A percentile compares a stretch with the other conserved stretches of the same genome.
phyloP scores from a whole-genome alignment of 2,113 vertebrate species.

The Burhinus oedicnemus region DNA sequence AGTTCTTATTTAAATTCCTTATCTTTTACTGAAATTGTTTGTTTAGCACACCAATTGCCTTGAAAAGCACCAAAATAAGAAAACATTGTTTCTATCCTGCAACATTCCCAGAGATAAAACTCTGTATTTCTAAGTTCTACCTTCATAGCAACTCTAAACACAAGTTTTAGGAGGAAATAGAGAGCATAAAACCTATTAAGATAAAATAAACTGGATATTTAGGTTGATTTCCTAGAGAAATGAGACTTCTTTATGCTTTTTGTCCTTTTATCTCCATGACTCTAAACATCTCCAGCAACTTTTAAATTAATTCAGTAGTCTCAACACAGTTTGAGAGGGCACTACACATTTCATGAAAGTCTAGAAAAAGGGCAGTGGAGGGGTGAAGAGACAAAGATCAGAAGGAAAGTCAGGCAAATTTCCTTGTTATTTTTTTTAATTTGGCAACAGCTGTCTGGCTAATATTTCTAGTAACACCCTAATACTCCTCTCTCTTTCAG shows the following conservation, averaged over 20 bases:
- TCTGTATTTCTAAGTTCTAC: neutral
- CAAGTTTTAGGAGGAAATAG: neutral
- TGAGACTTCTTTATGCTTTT: neutral
- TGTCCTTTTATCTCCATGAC: neutral
- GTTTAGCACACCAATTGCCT: neutral
- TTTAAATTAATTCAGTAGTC: neutral
- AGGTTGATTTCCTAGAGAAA: neutral
- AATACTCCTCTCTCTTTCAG: neutral
- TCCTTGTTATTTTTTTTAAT: neutral
- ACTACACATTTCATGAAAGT: neutral
- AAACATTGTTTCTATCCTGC: neutral
- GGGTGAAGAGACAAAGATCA: accelerated
- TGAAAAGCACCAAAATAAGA: neutral
- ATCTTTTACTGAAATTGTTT: neutral
- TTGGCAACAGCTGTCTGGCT: neutral
- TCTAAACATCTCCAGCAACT: neutral
- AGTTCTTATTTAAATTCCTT: neutral
- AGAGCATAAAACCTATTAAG: neutral
- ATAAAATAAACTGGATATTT: neutral
- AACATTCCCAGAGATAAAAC: neutral
- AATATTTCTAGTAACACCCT: neutral
- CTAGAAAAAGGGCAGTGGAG: neutral
- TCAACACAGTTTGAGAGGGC: neutral
- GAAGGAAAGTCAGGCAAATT: neutral
- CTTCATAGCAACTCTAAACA: neutral